Conservation (phyloP, 2,888 invertebrate genomes). For the Serrognathus titanus region DNA sequence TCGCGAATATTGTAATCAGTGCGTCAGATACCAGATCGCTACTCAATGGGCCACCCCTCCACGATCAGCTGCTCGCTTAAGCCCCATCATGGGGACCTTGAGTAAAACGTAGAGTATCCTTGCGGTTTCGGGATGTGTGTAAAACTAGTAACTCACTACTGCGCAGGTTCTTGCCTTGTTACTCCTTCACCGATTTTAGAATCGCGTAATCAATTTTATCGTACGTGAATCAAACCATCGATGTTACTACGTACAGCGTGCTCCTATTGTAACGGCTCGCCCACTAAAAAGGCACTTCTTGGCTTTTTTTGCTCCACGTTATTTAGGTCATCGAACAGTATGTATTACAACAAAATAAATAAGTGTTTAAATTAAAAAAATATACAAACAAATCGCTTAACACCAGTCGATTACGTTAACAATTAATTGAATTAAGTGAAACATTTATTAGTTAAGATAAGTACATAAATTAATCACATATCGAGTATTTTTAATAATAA, state of each 20-base stretch:
- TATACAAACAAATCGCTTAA: too few relatives aligned
- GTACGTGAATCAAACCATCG: not conserved
- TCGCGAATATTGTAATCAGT: slow-evolving; percentile 41
- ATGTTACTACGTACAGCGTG: not conserved
- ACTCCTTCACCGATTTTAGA: not conserved
- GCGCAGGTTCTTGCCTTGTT: not conserved
- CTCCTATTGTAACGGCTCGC: not conserved
- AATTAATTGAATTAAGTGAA: too few relatives aligned
- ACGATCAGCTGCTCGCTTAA: slow-evolving; percentile 32
- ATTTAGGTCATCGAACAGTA: too few relatives aligned
- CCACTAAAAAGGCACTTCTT: not conserved
- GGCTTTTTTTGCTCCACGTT: too few relatives aligned
- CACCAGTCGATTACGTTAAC: too few relatives aligned
- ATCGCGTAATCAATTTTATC: not conserved
- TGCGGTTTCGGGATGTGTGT: not conserved
- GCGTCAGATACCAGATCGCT: slow-evolving; percentile 33
- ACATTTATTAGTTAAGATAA: too few relatives aligned
- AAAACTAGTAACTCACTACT: not conserved
- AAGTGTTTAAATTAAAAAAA: too few relatives aligned
- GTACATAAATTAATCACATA: too few relatives aligned
- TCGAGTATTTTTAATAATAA: too few relatives aligned
- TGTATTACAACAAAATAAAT: too few relatives aligned
- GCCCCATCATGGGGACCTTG: slow-evolving; percentile 30
- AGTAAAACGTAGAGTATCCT: slow-evolving; percentile 21
- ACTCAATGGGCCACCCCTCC: slow-evolving; percentile 33